phyloP scores from a whole-genome alignment of 2,888 invertebrate genomes.

The Athalia cordata region DNA sequence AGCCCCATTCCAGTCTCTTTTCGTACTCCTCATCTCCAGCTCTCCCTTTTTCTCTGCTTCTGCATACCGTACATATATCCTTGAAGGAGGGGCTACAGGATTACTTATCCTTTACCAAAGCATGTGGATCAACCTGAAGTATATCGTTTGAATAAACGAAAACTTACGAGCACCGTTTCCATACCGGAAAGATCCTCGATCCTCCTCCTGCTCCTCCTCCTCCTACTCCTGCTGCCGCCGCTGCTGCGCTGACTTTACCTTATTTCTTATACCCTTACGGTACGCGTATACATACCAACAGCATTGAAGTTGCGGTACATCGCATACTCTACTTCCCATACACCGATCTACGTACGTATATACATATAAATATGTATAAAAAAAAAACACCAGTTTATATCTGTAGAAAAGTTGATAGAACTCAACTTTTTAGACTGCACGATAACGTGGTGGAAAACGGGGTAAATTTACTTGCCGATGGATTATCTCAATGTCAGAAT shows the following conservation, averaged over 20 bases:
- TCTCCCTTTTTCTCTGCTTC: slow-evolving; percentile 46
- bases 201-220: not conserved
- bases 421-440: too few species aligned
- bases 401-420: not conserved
- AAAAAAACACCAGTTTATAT: too few species aligned
- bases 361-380: too few species aligned
- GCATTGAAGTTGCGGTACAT: too few species aligned
- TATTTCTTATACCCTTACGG: too few species aligned
- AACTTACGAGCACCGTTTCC: slow-evolving; percentile 58
- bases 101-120: slow-evolving; percentile 65
- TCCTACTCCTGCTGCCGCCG: not conserved
- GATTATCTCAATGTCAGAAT: slow-evolving; percentile 36
- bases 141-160: slow-evolving; percentile 70
- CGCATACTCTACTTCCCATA: too few species aligned
- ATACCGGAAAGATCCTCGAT: too few species aligned
- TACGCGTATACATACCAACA: too few species aligned
- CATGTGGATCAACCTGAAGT: slow-evolving; percentile 65
- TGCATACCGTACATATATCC: slow-evolving; percentile 19
- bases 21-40: slow-evolving; percentile 47
- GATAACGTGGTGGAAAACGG: not conserved
- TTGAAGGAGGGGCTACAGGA: slow-evolving; percentile 52
- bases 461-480: slow-evolving; percentile 20
- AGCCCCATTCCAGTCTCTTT: slow-evolving; percentile 52
- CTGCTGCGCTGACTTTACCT: too few species aligned
- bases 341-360: too few species aligned